phyloP scores from a whole-genome alignment of 1,140 invertebrate genomes.

The Pseudoatta argentina region DNA sequence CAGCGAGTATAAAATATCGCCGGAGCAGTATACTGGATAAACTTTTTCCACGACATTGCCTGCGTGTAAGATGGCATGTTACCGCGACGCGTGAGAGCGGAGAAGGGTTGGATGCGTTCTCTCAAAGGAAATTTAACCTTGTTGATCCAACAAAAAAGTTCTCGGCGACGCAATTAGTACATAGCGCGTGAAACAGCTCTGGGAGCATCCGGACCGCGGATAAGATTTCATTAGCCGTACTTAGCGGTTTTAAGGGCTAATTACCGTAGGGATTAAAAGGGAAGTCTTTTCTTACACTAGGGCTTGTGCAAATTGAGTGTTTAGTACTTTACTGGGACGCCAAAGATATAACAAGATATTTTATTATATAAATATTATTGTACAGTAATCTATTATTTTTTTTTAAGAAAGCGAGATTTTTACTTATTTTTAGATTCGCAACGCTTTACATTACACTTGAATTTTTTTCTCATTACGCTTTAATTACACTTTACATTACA shows the following conservation, averaged over 20 bases:
- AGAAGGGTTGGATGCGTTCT: conserved; percentile 18
- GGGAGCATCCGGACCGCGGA: conserved; percentile 3
- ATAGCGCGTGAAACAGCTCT: conserved; percentile 22
- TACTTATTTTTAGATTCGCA: background rate
- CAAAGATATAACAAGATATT: background rate
- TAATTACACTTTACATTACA: background rate
- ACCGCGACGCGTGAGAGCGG: background rate
- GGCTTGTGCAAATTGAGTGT: background rate
- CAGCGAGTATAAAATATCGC: conserved; percentile 32
- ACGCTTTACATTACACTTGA: background rate
- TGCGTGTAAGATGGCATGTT: conserved; percentile 16
- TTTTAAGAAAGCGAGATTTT: background rate
- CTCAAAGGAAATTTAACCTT: conserved; percentile 64
- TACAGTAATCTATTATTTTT: background rate
- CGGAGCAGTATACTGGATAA: background rate
- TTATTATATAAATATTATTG: background rate
- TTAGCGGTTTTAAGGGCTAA: conserved; percentile 56
- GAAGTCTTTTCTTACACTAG: conserved; percentile 8
- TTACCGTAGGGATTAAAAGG: conserved; percentile 38
- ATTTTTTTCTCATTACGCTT: background rate
- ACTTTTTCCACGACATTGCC: background rate
- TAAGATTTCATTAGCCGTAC: conserved; percentile 70
- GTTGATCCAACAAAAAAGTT: conserved; percentile 54
- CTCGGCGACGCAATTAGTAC: conserved; percentile 28
- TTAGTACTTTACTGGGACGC: background rate